Base-by-base conservation (phyloP, 2,888 invertebrate genomes). In the Hermaeophaga mercurialis region DNA sequence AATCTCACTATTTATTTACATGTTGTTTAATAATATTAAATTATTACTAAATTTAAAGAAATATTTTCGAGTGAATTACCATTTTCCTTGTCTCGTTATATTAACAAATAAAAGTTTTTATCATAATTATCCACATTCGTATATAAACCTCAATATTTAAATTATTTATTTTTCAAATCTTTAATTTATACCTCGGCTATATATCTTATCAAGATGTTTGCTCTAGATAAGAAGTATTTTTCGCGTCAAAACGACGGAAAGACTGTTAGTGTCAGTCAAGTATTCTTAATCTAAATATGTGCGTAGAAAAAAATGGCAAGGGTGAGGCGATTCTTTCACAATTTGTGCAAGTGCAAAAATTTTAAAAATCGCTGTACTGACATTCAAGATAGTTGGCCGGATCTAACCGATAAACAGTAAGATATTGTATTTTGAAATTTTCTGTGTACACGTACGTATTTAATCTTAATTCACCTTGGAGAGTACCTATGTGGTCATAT, bases 321-420 rank as follows among this genome's bases (percentile, higher is more conserved):
- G 47, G 48, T 71, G 9, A 68, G 63, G 58, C 61, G 58, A 7
- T 69, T 71, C 46, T 69, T 72, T 52, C 67, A 58, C 31, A 62
- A 62, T 26, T 49, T 67, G 57, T 72, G 69, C 59, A 56, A 54
- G 19, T 66, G 67, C 38, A 62, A 60, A 22, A 38, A 43, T 28
- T 49, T 56, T 28, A 50, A 52, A 46, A 46, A 49, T n/a, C 43
- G 43, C 36, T 67, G 61, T 19, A 34, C 36, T 9, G 43, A 53
- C 31, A 18, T 31, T 24, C 18, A 54, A 17, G 57, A 57, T 14
- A 62, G 62, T 38, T 56, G 48, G 36, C 22, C 56, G n/a, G 61
- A 58, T 39, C 8, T 63, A 14, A 41, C 58, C 17, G 41, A 57
- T 6, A 59, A 64, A 38, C 54, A 61, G 56, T 56, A 45, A 56